These are phyloP conservation scores for Galleria mellonella DNA, from an alignment of 1,140 invertebrate species.

Conservation along the genomic window DNA sequence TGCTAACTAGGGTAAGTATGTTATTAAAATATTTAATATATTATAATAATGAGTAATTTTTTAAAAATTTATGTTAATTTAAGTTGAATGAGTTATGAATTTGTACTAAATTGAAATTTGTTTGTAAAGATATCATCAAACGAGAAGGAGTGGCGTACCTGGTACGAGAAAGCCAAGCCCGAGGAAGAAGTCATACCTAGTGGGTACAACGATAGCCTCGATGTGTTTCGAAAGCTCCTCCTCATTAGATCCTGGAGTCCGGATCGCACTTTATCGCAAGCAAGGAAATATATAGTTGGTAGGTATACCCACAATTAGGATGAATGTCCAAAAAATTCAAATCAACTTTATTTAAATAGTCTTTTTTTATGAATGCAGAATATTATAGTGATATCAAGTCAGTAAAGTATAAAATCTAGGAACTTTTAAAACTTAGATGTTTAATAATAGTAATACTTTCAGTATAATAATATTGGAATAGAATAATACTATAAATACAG, in stretches of 20 bases:
- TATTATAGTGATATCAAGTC: no score
- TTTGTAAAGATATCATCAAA: slow-evolving; percentile 82
- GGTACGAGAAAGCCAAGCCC: slow-evolving; percentile 96
- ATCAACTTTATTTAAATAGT: background rate
- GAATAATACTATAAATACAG: no score
- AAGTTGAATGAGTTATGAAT: no score
- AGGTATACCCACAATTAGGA: slow-evolving; percentile 13
- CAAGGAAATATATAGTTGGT: slow-evolving; percentile 91
- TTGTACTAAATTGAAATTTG: background rate
- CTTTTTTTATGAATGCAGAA: slow-evolving; percentile 1
- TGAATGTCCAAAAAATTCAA: background rate
- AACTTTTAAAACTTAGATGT: no score
- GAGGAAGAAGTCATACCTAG: slow-evolving; percentile 94
- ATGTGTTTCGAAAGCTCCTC: slow-evolving; percentile 92
- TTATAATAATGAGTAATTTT: no score
- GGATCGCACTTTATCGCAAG: slow-evolving; percentile 94
- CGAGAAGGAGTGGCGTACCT: slow-evolving; percentile 92
- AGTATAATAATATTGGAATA: no score
- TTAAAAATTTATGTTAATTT: no score
- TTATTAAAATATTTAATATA: background rate
- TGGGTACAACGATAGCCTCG: slow-evolving; percentile 90
- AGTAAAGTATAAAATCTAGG: no score
- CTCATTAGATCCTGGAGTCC: slow-evolving; percentile 96
- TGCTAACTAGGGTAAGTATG: slow-evolving; percentile 83
- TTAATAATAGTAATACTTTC: no score